A percentile compares a stretch with the other conserved stretches of the same genome.
Evolutionary conservation across 2,797 vertebrate genomes (phyloP).

Genomic region (Podarcis siculus): DNA sequence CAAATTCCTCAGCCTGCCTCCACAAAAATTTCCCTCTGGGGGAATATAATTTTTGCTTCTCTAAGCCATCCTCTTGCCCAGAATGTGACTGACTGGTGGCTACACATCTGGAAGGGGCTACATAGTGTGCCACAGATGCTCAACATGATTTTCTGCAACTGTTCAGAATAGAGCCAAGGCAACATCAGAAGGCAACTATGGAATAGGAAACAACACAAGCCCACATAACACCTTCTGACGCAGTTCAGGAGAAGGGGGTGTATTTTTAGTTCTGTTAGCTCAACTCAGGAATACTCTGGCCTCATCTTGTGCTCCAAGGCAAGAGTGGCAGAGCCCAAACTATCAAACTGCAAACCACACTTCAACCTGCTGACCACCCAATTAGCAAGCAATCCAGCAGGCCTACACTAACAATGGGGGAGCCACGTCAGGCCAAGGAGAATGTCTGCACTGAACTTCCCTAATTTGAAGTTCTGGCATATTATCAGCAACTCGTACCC

Average conservation of each 20-base stretch:
- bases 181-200: neutral
- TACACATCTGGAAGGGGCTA: too few species aligned
- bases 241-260: neutral
- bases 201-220: neutral
- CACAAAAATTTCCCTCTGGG: neutral
- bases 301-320: neutral
- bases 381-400: neutral
- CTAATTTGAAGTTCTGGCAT: neutral
- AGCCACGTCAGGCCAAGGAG: neutral
- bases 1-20: neutral
- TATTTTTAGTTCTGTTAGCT: neutral
- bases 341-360: too few species aligned
- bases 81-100: too few species aligned
- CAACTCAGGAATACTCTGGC: neutral
- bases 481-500: neutral
- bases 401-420: too few species aligned
- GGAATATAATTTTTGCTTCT: too few species aligned
- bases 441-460: too few species aligned
- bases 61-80: neutral
- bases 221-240: neutral
- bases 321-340: neutral
- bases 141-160: neutral
- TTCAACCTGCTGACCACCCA: neutral
- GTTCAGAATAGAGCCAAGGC: too few species aligned
- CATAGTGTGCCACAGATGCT: neutral